These are phyloP conservation scores for Drosophila flavopinicola DNA, from an alignment of 2,888 invertebrate species.

Conservation along the genomic window DNA sequence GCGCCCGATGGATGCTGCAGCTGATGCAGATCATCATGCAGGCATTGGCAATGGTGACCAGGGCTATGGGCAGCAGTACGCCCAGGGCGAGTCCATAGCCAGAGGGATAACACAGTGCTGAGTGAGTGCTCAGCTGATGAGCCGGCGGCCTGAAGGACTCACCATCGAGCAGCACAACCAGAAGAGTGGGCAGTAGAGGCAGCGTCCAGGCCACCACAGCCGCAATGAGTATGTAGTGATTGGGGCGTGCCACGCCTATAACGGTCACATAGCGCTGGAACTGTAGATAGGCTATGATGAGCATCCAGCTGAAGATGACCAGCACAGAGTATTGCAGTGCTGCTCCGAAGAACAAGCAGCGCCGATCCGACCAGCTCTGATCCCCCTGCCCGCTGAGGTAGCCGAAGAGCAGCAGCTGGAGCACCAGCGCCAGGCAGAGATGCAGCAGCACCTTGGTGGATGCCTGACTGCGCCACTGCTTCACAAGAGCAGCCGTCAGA, in stretches of 20 bases:
- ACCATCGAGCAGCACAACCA: slow-evolving; percentile 85
- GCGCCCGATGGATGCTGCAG: slow-evolving; percentile 82
- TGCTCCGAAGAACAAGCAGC: slow-evolving; percentile 87
- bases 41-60: slow-evolving; percentile 86
- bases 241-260: slow-evolving; percentile 86
- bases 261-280: slow-evolving; percentile 89
- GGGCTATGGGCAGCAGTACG: slow-evolving; percentile 86
- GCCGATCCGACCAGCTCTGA: slow-evolving; percentile 57
- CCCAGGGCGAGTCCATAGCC: slow-evolving; percentile 85
- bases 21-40: slow-evolving; percentile 86
- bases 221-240: slow-evolving; percentile 87
- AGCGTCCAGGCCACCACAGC: slow-evolving; percentile 88
- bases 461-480: slow-evolving; percentile 87
- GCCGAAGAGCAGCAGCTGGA: slow-evolving; percentile 85
- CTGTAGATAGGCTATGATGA: slow-evolving; percentile 88
- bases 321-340: slow-evolving; percentile 88
- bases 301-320: slow-evolving; percentile 90
- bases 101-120: slow-evolving; percentile 86
- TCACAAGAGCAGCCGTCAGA: slow-evolving; percentile 86
- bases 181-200: slow-evolving; percentile 86
- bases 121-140: slow-evolving; percentile 43
- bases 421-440: slow-evolving; percentile 87
- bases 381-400: slow-evolving; percentile 68
- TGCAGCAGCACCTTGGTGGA: slow-evolving; percentile 88
- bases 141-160: slow-evolving; percentile 84